Percentiles rank a stretch among this genome's conserved stretches.
Conservation (phyloP, 2,888 invertebrate genomes). For the Cantharis lateralis region DNA sequence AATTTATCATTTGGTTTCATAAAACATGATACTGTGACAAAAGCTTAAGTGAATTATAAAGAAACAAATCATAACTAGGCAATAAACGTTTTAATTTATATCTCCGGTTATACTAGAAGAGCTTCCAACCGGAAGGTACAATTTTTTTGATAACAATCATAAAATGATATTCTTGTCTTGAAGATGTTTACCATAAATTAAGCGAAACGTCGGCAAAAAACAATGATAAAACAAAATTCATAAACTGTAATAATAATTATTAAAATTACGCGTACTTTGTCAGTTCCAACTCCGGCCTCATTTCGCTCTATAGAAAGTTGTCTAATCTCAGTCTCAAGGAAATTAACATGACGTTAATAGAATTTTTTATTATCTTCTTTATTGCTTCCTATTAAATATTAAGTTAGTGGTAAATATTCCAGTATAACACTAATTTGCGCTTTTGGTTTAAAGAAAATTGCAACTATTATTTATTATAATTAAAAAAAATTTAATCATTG, state of each 20-base stretch:
- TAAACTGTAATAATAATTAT: background rate
- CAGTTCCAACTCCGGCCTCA: background rate
- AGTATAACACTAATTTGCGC: background rate
- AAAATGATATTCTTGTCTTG: too few relatives aligned
- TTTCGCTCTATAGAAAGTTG: background rate
- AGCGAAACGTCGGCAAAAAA: too few relatives aligned
- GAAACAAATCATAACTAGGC: background rate
- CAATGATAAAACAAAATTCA: background rate
- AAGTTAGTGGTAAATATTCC: background rate
- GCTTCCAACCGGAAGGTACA: background rate
- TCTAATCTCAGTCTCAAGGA: constrained; percentile 1
- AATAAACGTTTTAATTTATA: background rate
- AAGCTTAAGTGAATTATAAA: background rate
- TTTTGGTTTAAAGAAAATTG: background rate
- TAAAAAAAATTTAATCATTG: background rate
- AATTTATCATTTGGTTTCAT: background rate
- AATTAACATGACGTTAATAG: constrained; percentile 1
- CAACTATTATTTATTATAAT: background rate
- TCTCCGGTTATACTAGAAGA: background rate
- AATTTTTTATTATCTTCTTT: background rate
- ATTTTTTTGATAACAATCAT: too few relatives aligned
- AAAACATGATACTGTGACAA: background rate
- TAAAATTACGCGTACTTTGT: background rate
- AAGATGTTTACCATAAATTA: too few relatives aligned
- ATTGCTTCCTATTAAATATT: constrained; percentile 1